Evolutionary conservation across 2,797 vertebrate species (phyloP), one percentile per base, ranked within the genome.

Genomic region (Euphonia xanthogaster): DNA sequence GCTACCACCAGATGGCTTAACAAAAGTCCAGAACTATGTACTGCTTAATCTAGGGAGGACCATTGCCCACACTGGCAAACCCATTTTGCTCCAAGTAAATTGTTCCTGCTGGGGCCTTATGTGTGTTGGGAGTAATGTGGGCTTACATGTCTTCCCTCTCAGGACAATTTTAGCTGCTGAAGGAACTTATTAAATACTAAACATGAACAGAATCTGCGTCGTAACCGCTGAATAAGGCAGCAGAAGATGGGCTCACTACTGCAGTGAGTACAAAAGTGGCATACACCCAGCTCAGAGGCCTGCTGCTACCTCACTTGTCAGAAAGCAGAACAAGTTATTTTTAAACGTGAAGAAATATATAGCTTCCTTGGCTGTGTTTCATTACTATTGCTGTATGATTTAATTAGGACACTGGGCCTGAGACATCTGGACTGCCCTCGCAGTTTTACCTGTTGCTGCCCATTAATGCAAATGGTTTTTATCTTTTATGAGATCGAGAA

Each of bases 321-420:
- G 39, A 90, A 88, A 81, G 57, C 25, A 77, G 88, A 82, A 55
- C 70, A 57, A 81, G 68, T 40, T 90, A 62, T 96, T 96, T 97
- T 96, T 94, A 94, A 95, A 94, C 44, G 19, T 44, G 67, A 95
- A 86, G 88, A 94, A 96, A 91, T 50, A n/a, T 10, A 44, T 14
- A 44, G 73, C 63, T 97, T 97, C 92, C 92, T 89, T 83, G 93
- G 66, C 73, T 37, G 81, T 39, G 3, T 74, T 73, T 40, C 10
- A 61, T 60, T 60, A 53, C 25, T 39, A 57, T 37, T 33, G 24
- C 66, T 24, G 73, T 39, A 6, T 23, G 30, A 44, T 68, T 84
- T 48, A 68, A 58, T 76, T 67, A 37, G 19, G 83, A 40, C 54
- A 21, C 8, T 5, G 63, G 62, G 10, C 9, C 18, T 30, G 68